Evolutionary conservation across 2,888 invertebrate genomes (phyloP), one percentile per base, ranked within the genome.

Genomic region (Tetropium fuscum): DNA sequence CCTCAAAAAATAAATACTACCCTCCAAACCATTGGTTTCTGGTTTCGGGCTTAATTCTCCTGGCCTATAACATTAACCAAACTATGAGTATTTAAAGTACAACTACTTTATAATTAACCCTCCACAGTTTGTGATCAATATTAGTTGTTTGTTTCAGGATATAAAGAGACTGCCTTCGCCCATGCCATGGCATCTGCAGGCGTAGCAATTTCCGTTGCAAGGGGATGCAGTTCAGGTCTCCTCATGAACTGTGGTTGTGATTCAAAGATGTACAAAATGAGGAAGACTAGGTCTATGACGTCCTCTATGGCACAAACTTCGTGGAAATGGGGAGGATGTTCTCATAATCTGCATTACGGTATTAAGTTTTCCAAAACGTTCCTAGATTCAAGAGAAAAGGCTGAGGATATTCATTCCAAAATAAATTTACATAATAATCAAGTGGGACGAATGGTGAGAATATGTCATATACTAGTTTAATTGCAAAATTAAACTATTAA

Each of bases 291-390:
- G 15, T 40, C 62, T 5, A 65, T 63, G 10, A 18, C 27, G 2
- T 15, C 19, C 6, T 22, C 56, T 2, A 22, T 36, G 32, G 32
- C 63, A 1, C 54, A 60, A 13, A 60, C 63, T 2, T 44, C 67
- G 3, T 96, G 95, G 94, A 93, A 95, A 80, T 96, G 95, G 95
- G 92, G 92, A 53, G 95, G 96, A 1, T 96, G 96, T 79, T 94
- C 94, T 2, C 94, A 95, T 80, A 95, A 96, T 79, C 86, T 96
- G 75, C 91, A 92, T 61, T 95, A 91, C 78, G 95, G 95, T 4
- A 86, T 93, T 53, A 90, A 90, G 71, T 94, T 94, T 82, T 92
- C 94, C 3, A 91, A 87, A 78, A 85, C 88, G 76, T 94, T 95
- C 80, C 86, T 95, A 44, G 95, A 95, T 79, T 87, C 90, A 10